These are phyloP conservation scores for Pteropus alecto DNA, from an alignment of 2,113 vertebrate genomes.

Conservation along the genomic window DNA sequence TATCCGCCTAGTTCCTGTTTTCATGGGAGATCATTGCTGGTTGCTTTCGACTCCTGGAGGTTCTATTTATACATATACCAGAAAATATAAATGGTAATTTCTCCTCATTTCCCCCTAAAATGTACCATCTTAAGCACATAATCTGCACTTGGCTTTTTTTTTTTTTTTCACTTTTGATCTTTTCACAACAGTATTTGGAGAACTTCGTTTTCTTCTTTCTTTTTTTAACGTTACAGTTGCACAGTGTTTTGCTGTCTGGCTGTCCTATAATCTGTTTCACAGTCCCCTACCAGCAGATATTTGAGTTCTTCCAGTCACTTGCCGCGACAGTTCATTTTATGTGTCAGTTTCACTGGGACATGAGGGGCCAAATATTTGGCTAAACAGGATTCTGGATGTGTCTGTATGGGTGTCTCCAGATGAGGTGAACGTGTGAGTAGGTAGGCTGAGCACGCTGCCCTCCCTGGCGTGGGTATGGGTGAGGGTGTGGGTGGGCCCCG, in stretches of 20 bases:
- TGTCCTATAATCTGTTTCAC: slow-evolving; percentile 7
- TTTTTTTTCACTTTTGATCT: background rate
- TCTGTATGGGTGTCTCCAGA: background rate
- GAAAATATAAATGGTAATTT: background rate
- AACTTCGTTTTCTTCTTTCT: background rate
- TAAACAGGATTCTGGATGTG: background rate
- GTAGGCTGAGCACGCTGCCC: background rate
- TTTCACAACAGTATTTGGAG: background rate
- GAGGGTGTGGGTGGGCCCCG: background rate
- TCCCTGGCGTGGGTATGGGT: background rate
- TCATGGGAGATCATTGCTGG: background rate
- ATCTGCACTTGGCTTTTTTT: background rate
- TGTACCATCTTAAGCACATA: background rate
- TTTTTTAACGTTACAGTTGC: background rate
- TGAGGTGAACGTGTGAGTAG: background rate
- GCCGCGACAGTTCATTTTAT: slow-evolving; percentile 7
- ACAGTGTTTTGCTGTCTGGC: background rate
- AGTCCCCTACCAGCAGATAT: background rate
- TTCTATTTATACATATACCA: background rate
- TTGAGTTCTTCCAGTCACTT: background rate
- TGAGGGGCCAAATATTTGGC: background rate
- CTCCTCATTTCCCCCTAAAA: background rate
- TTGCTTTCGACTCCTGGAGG: background rate
- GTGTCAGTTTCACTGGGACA: background rate
- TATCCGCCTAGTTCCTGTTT: background rate